Evolutionary conservation across 2,113 vertebrate genomes (phyloP).

Genomic region (Bubo bubo): DNA sequence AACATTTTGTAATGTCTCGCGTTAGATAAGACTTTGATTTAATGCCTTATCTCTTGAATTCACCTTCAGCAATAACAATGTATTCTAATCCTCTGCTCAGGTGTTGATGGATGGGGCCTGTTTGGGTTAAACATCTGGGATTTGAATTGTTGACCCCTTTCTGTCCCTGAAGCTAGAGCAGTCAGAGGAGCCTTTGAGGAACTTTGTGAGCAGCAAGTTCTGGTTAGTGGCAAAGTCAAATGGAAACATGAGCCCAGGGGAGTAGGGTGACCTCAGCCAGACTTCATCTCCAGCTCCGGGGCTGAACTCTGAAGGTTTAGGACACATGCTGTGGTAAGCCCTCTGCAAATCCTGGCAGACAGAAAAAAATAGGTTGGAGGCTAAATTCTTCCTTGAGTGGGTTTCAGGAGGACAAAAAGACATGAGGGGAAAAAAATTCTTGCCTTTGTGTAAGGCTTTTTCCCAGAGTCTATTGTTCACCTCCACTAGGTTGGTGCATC

Average conservation of each 20-base stretch:
- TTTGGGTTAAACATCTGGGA: constrained; percentile 29
- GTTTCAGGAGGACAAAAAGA: neutral
- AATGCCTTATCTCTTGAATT: constrained; percentile 9
- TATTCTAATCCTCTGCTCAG: neutral
- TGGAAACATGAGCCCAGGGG: neutral
- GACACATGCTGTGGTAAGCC: neutral
- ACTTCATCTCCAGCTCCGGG: neutral
- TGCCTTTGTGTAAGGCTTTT: neutral
- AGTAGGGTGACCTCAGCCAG: neutral
- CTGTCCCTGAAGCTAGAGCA: neutral
- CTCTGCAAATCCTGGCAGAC: neutral
- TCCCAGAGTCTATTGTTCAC: fast-evolving
- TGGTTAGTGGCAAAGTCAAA: neutral
- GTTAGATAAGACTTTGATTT: constrained; percentile 23
- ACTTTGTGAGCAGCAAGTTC: neutral
- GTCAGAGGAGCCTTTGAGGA: neutral
- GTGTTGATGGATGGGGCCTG: constrained; percentile 21
- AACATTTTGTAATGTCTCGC: neutral
- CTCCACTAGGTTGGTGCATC: fast-evolving
- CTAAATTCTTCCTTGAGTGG: neutral
- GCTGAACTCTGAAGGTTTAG: neutral
- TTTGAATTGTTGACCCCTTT: neutral
- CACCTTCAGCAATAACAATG: constrained; percentile 26
- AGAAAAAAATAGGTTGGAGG: neutral
- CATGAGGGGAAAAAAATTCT: neutral